Conservation (phyloP, 2,888 invertebrate genomes). For the Drosophila kanekoi region DNA sequence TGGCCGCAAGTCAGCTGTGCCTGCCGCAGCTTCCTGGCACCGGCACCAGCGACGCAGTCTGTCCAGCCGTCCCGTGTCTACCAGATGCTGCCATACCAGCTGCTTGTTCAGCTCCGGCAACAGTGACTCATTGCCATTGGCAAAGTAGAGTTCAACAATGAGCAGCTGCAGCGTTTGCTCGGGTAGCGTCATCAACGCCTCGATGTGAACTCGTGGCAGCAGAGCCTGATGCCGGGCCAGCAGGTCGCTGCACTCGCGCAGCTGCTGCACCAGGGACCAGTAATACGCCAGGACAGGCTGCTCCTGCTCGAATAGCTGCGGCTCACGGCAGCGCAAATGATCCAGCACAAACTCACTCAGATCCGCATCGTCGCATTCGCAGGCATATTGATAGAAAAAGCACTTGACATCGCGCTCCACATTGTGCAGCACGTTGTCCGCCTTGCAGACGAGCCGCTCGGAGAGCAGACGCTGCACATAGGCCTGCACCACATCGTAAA, state of each 20-base stretch:
- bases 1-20: neutral
- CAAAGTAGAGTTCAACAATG: constrained; percentile 83
- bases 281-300: constrained; percentile 76
- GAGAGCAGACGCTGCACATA: constrained; percentile 83
- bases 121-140: constrained; percentile 78
- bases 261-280: constrained; percentile 77
- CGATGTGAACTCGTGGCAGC: constrained; percentile 77
- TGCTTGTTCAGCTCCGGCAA: constrained; percentile 81
- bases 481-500: constrained; percentile 82
- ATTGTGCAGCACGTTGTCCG: constrained; percentile 80
- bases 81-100: constrained; percentile 81
- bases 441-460: constrained; percentile 83
- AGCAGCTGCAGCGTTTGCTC: constrained; percentile 75
- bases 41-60: constrained; percentile 80
- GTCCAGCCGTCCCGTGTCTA: constrained; percentile 62
- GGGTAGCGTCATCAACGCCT: constrained; percentile 82
- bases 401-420: constrained; percentile 81
- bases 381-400: constrained; percentile 86
- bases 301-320: constrained; percentile 76
- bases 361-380: constrained; percentile 87
- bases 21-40: constrained; percentile 14
- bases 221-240: constrained; percentile 43
- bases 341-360: constrained; percentile 89
- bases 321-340: constrained; percentile 87
- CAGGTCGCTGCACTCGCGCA: constrained; percentile 64